A percentile compares a stretch with the other conserved stretches of the same genome.
phyloP scores from a whole-genome alignment of 2,113 vertebrate genomes.

The Spermophilus dauricus region DNA sequence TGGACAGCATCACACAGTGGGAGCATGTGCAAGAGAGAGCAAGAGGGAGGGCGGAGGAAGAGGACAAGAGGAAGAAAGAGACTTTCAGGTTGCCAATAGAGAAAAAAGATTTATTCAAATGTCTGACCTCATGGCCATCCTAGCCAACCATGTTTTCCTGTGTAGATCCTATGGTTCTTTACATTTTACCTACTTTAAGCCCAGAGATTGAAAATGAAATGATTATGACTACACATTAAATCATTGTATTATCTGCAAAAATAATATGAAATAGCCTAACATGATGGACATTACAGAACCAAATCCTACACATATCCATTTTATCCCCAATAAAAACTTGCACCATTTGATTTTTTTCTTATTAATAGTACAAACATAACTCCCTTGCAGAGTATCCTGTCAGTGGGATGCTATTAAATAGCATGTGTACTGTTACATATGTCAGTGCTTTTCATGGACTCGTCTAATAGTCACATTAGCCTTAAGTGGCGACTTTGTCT shows the following conservation, averaged over 20 bases:
- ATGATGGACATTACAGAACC: background rate
- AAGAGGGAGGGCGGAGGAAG: background rate
- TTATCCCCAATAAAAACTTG: background rate
- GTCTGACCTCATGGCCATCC: background rate
- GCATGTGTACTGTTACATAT: background rate
- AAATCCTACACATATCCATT: background rate
- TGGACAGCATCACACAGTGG: background rate
- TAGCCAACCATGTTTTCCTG: background rate
- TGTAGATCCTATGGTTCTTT: background rate
- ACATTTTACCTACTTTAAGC: background rate
- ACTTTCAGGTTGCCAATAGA: background rate
- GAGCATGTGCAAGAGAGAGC: background rate
- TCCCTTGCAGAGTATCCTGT: background rate
- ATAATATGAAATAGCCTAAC: background rate
- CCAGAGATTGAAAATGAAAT: conserved; percentile 18
- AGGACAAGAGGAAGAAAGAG: background rate
- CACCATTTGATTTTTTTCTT: background rate
- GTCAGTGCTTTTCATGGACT: background rate
- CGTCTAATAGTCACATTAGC: background rate
- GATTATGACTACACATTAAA: background rate
- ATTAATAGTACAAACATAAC: background rate
- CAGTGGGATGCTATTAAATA: background rate
- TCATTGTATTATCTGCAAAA: background rate
- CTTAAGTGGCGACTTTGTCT: background rate
- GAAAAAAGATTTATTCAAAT: background rate